phyloP scores from a whole-genome alignment of 2,113 vertebrate species.

The Hypomesus transpacificus region DNA sequence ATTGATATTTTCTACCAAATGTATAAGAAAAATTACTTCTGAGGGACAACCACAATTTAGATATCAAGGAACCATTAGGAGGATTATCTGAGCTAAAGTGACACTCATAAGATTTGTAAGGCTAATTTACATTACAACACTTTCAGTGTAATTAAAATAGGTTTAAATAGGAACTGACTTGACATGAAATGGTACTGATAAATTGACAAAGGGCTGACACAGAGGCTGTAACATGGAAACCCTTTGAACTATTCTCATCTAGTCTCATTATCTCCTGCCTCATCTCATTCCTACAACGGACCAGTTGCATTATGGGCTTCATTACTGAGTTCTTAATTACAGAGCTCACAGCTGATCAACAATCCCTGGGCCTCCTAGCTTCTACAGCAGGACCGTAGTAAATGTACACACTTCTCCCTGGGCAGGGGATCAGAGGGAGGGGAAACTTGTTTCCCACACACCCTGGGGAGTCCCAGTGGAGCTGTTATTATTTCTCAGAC shows the following conservation, averaged over 20 bases:
- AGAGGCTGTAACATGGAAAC: background rate
- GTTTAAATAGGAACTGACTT: too few species aligned
- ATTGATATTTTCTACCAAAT: too few species aligned
- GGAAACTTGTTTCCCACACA: conserved; percentile 37
- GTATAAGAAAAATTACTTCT: too few species aligned
- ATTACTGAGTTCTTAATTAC: conserved; percentile 54
- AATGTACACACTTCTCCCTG: conserved; percentile 27
- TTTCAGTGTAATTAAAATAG: too few species aligned
- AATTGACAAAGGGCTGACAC: background rate
- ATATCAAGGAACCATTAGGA: too few species aligned
- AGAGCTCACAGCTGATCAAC: conserved; percentile 49
- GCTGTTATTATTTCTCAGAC: conserved; percentile 35
- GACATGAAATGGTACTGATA: too few species aligned
- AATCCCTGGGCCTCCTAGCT: conserved; percentile 33
- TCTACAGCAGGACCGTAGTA: conserved; percentile 31
- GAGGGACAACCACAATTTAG: too few species aligned
- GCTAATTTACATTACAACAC: too few species aligned
- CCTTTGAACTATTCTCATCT: background rate
- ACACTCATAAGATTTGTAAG: too few species aligned
- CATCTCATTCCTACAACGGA: conserved; percentile 22
- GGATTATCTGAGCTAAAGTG: too few species aligned
- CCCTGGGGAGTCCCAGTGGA: conserved; percentile 21
- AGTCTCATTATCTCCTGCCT: too few species aligned
- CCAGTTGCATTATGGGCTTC: conserved; percentile 39
- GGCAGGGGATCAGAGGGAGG: conserved; percentile 13